Evolutionary conservation across 1,140 invertebrate genomes (phyloP), one percentile per base, ranked within the genome.

Genomic region (Rhagoletis pomonella): DNA sequence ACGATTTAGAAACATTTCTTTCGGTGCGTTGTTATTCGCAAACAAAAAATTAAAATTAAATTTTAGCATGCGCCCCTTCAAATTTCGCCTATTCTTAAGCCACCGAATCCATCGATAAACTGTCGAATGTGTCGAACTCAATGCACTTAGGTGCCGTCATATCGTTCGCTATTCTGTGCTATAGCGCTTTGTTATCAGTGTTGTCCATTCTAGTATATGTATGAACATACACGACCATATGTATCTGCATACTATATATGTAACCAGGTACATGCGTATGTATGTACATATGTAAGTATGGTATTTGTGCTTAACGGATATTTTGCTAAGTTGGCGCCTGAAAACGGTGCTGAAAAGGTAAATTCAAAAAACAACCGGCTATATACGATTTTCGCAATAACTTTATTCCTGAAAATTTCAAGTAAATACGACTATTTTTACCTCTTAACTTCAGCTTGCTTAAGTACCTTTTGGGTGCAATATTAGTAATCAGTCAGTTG

Each of bases 41-140:
- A 55, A 55, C 4, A 55, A 55, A 55, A n/a, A 55, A 55, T 9
- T 6, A 55, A 9, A 55, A 55, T 6, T 6, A 55, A n/a, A n/a
- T n/a, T n/a, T n/a, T n/a, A 55, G 9, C 50, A 4, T 55, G 50
- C 50, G 50, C 60, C 73, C 47, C 73, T 55, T 1, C 47, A n/a
- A 44, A 50, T 19, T 9, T 77, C 50, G 44, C 19, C n/a, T 50
- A 55, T 81, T 55, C 62, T 69, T 55, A 50, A 86, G 60, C 62
- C 86, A 64, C 50, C 73, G 73, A 55, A 86, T 69, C 65, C 60
- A 86, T 86, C 39, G 86, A 86, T 86, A 86, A 69, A 69, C 86
- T 86, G 86, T 86, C 60, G 86, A 87, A 73, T 29, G 19, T 87
- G 86, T 77, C 19, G 19, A 87, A 77, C 17, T 39, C 14, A 65